Evolutionary conservation across 2,888 invertebrate species (phyloP), one percentile per base, ranked within the genome.

Genomic region (Minunthozetes semirufus): DNA sequence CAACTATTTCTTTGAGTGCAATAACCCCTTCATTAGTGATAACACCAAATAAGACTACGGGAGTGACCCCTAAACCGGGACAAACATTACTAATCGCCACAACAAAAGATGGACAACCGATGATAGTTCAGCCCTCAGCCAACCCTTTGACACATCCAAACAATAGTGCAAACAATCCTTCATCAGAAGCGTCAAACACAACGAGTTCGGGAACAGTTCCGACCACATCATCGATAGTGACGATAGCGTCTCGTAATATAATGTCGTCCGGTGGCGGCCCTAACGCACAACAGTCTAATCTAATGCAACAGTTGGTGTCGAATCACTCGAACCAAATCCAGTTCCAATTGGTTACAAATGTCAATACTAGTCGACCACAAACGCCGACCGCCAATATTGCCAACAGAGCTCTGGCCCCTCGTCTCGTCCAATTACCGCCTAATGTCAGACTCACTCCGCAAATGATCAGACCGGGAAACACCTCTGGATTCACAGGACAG

Each of bases 41-140:
- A 63, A 33, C 63, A 15, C 63, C 27, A 8, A 63, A 63, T n/a
- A 63, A 63, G 63, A 63, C 63, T 25, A 22, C 13, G 2, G 56
- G 19, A 4, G 56, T 9, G 4, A 8, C 8, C 2, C 29, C 6
- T 9, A 63, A 63, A 63, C 63, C 63, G 11, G 63, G 63, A 25
- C 72, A 72, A 25, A 50, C 72, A 53, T 19, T 72, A 50, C 11
- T 72, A 29, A 72, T 72, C 27, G 50, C 48, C 9, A 72, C 53
- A 6, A 72, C 50, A 9, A 72, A 72, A 53, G 72, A 72, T 29
- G 72, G 72, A 13, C 72, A n/a, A n/a, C n/a, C 48, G 27, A 50
- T 53, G 48, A 50, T 72, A 13, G 33, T 72, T 27, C 72, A 63
- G 33, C 63, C 63, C 3, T 59, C 59, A 15, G 15, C 5, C 27